Base-by-base conservation (phyloP, 2,113 vertebrate species). In the Heteronetta atricapilla region DNA sequence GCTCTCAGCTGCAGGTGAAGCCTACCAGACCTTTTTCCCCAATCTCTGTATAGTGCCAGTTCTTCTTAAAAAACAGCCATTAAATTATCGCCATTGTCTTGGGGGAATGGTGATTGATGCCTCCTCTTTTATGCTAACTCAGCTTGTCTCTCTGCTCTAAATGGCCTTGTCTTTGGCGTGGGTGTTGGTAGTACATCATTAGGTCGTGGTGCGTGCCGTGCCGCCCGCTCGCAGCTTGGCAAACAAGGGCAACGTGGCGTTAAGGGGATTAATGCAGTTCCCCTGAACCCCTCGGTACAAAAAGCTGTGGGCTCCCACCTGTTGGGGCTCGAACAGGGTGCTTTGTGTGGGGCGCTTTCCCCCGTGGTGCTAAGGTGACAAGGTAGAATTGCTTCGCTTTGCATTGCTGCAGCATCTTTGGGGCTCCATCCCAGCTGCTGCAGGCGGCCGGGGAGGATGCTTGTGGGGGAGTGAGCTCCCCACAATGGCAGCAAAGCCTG, bases 1-100 rank as follows among this genome's bases (percentile, higher is more conserved):
- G 79, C 92, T 93, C 93, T 96, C 94, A 96, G 96, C 94, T 95
- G 96, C 96, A 97, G 96, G 94, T 97, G 95, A 97, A 96, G 88
- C 94, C 90, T 90, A 94, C 90, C 85, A 95, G 95, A 93, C 85
- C 92, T 88, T 95, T 94, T 94, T 92, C 83, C 89, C 95, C 91
- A 79, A 83, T 94, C 86, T 85, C 46, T 94, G 93, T 93, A 94
- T 95, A 92, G 86, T 59, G 67, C 82, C 88, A 88, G 79, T 91
- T 97, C 96, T 94, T 97, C 96, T 96, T 72, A 62, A 95, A 96
- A 95, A 94, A 86, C 89, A 93, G 86, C 83, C 96, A 94, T 96
- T 96, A 97, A 97, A 96, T 97, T 96, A 97, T 96, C 77, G 2
- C 88, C 89, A 95, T 97, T 97, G 91, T 97, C 82, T 95, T 93